Conservation (phyloP, 2,888 invertebrate species). For the Mythimna vitellina region DNA sequence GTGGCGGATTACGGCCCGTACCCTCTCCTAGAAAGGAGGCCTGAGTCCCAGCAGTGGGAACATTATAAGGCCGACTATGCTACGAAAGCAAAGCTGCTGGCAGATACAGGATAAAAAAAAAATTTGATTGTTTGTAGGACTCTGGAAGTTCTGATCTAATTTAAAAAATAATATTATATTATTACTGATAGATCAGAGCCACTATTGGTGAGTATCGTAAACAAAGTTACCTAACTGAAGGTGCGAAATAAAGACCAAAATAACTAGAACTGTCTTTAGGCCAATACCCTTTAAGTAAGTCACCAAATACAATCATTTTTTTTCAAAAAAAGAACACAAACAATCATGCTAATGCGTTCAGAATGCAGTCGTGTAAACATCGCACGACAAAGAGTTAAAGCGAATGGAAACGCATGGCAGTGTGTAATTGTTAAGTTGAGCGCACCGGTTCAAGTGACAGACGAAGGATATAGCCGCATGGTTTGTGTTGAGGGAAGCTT, state of each 20-base stretch:
- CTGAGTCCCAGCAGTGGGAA: too few relatives aligned
- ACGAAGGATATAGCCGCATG: not conserved
- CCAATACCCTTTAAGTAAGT: not conserved
- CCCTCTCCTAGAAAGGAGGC: too few relatives aligned
- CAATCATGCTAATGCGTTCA: slow-evolving; percentile 7
- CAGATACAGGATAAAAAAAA: too few relatives aligned
- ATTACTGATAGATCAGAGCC: too few relatives aligned
- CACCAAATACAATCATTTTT: not conserved
- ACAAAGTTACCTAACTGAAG: too few relatives aligned
- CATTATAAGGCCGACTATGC: too few relatives aligned
- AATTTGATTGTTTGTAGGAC: not conserved
- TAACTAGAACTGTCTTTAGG: not conserved
- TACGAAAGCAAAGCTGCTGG: too few relatives aligned
- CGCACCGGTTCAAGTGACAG: slow-evolving; percentile 11
- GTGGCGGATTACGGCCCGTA: too few relatives aligned
- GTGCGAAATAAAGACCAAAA: not conserved
- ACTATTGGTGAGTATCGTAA: too few relatives aligned
- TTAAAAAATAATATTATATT: not conserved
- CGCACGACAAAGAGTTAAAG: slow-evolving; percentile 44
- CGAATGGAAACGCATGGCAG: slow-evolving; percentile 31
- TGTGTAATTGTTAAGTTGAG: slow-evolving; percentile 42
- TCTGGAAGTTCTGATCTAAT: not conserved
- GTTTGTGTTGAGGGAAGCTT: slow-evolving; percentile 1
- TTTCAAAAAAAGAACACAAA: not conserved
- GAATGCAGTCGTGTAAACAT: slow-evolving; percentile 40